Base-by-base conservation (phyloP, 2,888 invertebrate species). In the Hololepta plana region DNA sequence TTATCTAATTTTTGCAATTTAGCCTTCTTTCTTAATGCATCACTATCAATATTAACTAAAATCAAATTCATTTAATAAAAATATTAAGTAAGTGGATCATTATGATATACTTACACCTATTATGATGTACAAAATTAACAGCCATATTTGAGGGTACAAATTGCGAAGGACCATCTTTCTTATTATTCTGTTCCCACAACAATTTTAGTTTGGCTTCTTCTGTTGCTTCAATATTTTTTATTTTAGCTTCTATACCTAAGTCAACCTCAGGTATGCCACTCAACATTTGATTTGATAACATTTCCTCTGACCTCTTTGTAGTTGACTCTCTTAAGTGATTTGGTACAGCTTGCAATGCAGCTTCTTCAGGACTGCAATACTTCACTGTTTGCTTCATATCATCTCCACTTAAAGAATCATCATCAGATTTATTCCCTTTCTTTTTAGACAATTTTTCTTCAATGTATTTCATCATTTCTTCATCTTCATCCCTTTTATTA, bases 251-350 rank as follows among this genome's bases (percentile, higher is more conserved):
- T 40, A 99, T 93, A n/a, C 98, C 98, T 27, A 99, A 65, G 57
- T 99, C 96, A 0, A 99, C 88, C 62, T 99, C 98, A 1, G 98
- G 98, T 38, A 99, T 98, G 17, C 98, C 98, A 47, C 90, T 95
- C 3, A 99, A 62, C 98, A 98, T 99, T 63, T 98, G 96, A 65
- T 96, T 95, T 3, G 96, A 96, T 42, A 99, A 68, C 90, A 98
- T 95, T 60, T 98, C 98, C 54, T 98, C 96, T 2, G 87, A 91
- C 46, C 80, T 67, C 41, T 85, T 81, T 1, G 80, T 71, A 1
- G 85, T 80, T 2, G 87, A 82, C 31, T 80, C 72, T 32, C 90
- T 62, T 27, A 42, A 37, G 38, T 45, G 44, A 24, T 38, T 39
- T 2, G 95, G 93, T 9, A 95, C 65, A 3, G 90, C 80, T 38